Evolutionary conservation across 30 jellyfish, hydroid and myxozoan species (phyloP).

Genomic region (Hydra vulgaris): DNA sequence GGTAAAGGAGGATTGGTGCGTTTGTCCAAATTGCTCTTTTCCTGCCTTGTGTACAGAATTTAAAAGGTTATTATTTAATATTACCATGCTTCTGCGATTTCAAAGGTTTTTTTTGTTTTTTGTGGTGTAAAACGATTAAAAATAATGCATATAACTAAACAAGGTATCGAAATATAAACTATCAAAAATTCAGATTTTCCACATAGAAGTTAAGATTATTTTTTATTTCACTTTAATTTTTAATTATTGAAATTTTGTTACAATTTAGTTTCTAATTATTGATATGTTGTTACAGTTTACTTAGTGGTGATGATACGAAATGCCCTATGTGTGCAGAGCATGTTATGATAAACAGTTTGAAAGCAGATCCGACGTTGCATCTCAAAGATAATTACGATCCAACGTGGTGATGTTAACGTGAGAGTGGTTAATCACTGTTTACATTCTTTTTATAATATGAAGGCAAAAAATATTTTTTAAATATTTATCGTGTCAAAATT

Average conservation of each 20-base stretch:
- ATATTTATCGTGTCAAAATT: no score
- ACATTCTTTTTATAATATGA: no score
- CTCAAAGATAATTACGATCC: constrained; percentile 15
- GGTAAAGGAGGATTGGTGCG: constrained; percentile 85
- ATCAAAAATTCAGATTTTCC: no score
- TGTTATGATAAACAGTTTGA: constrained; percentile 76
- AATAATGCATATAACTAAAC: no score
- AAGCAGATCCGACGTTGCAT: constrained; percentile 59
- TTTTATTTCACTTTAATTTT: neutral
- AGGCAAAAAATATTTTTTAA: no score
- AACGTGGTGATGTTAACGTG: neutral
- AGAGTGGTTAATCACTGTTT: no score
- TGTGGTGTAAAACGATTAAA: no score
- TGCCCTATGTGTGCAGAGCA: constrained; percentile 97
- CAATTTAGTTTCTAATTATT: neutral
- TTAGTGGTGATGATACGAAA: constrained; percentile 85
- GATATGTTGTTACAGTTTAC: constrained; percentile 18
- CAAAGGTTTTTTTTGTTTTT: no score
- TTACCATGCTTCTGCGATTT: neutral
- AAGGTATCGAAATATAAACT: no score
- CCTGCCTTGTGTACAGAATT: constrained; percentile 89
- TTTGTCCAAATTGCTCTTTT: constrained; percentile 82
- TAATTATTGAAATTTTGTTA: neutral
- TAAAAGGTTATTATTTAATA: constrained; percentile 2
- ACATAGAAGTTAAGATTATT: neutral